A percentile compares a stretch with the other conserved stretches of the same genome.
phyloP scores from a whole-genome alignment of 2,113 vertebrate genomes.

The Mola mola region DNA sequence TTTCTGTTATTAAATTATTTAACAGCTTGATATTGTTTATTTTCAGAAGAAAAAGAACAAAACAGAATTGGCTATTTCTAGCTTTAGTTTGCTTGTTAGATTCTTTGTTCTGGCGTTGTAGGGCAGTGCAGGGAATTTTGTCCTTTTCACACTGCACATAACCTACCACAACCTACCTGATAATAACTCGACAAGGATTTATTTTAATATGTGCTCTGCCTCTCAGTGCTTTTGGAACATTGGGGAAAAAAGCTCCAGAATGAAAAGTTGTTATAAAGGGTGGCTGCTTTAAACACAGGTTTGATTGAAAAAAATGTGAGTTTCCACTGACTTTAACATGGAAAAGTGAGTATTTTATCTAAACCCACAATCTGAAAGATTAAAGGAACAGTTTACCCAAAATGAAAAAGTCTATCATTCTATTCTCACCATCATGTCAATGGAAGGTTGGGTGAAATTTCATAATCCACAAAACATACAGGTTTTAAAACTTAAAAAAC shows the following conservation, averaged over 20 bases:
- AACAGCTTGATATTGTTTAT: neutral
- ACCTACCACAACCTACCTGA: neutral
- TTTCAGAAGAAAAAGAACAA: neutral
- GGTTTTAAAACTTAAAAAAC: too few relatives aligned
- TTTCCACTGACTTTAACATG: neutral
- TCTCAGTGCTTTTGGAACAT: neutral
- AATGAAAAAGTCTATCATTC: too few relatives aligned
- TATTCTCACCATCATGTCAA: too few relatives aligned
- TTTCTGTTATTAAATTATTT: neutral
- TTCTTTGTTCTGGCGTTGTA: constrained; percentile 43
- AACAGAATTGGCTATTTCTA: neutral
- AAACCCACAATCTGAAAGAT: neutral
- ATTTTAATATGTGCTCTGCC: neutral
- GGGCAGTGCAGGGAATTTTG: neutral
- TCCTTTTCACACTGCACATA: constrained; percentile 63
- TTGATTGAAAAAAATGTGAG: too few relatives aligned
- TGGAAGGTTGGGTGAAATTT: too few relatives aligned
- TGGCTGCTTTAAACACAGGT: neutral
- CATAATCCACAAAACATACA: too few relatives aligned
- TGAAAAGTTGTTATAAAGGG: neutral
- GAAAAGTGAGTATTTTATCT: neutral
- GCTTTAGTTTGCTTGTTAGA: neutral
- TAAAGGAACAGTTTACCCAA: too few relatives aligned
- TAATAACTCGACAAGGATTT: neutral
- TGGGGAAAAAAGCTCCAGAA: neutral